Evolutionary conservation across 2,888 invertebrate species (phyloP).

Genomic region (Leucophenga maculata): DNA sequence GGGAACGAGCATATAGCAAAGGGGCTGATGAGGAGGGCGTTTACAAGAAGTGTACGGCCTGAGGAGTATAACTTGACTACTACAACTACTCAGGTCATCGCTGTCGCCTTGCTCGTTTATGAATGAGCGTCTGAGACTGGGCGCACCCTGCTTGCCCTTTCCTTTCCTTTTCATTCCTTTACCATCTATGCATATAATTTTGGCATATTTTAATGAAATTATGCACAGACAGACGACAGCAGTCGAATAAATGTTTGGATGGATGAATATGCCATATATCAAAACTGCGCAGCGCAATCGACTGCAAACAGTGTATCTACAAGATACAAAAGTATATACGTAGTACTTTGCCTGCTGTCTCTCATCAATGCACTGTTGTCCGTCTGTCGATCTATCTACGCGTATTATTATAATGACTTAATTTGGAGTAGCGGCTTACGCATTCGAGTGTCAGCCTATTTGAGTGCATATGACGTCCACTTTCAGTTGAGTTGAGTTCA

Average conservation of each 20-base stretch:
- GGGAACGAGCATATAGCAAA: background rate
- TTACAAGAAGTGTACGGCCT: background rate
- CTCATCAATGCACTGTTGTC: background rate
- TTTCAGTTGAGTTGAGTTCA: background rate
- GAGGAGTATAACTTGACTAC: background rate
- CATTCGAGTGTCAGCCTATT: background rate
- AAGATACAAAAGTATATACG: background rate
- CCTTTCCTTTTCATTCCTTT: too few relatives aligned
- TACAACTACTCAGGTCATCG: too few relatives aligned
- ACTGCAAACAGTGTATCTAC: background rate
- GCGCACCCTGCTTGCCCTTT: slow-evolving; percentile 1
- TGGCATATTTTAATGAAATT: slow-evolving; percentile 26
- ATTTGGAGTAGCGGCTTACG: slow-evolving; percentile 48
- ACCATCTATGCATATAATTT: background rate
- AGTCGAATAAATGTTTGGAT: background rate
- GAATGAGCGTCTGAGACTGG: slow-evolving; percentile 4
- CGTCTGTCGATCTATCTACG: slow-evolving; percentile 34
- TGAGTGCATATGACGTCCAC: background rate
- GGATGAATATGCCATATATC: slow-evolving; percentile 3
- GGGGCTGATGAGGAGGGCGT: too few relatives aligned
- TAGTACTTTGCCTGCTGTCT: background rate
- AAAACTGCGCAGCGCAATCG: slow-evolving; percentile 6
- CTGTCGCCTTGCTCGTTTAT: slow-evolving; percentile 3
- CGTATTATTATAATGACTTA: slow-evolving; percentile 69
- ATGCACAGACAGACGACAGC: slow-evolving; percentile 3